Conservation (phyloP, 2,113 vertebrate species). For the Ranitomeya variabilis region DNA sequence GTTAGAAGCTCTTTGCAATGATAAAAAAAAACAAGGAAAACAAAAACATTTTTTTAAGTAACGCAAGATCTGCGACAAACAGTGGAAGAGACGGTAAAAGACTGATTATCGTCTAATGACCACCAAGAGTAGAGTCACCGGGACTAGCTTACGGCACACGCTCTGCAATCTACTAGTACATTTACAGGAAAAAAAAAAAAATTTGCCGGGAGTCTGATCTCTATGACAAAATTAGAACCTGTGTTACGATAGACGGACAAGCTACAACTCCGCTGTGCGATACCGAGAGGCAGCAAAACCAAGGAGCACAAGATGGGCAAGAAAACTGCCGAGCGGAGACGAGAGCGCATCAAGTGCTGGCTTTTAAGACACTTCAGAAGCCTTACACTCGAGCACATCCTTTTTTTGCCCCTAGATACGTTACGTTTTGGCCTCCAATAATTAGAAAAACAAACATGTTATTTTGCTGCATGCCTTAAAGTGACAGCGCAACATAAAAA, state of each 20-base stretch:
- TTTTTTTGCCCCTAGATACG: not conserved
- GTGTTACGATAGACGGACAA: not conserved
- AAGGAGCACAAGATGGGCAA: not conserved
- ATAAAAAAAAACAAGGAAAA: not conserved
- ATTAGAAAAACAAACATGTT: constrained; percentile 6
- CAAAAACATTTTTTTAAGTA: not conserved
- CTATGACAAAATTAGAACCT: constrained; percentile 11
- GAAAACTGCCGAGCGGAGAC: not conserved
- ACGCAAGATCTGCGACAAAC: not conserved
- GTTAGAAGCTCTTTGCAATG: not conserved
- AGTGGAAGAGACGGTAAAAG: not conserved
- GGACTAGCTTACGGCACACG: not conserved
- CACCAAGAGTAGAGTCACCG: not conserved
- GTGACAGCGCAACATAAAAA: not conserved
- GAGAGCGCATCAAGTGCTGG: not conserved
- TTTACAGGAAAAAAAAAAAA: not conserved
- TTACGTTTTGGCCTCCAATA: not conserved
- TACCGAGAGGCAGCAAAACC: not conserved
- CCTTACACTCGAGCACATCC: not conserved
- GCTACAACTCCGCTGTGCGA: too few relatives aligned
- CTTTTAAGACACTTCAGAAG: not conserved
- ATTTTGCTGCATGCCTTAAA: not conserved
- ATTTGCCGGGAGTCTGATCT: not conserved
- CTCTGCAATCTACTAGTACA: not conserved
- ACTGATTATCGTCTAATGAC: not conserved